Conservation (phyloP, 2,113 vertebrate genomes). For the Litocranius walleri region DNA sequence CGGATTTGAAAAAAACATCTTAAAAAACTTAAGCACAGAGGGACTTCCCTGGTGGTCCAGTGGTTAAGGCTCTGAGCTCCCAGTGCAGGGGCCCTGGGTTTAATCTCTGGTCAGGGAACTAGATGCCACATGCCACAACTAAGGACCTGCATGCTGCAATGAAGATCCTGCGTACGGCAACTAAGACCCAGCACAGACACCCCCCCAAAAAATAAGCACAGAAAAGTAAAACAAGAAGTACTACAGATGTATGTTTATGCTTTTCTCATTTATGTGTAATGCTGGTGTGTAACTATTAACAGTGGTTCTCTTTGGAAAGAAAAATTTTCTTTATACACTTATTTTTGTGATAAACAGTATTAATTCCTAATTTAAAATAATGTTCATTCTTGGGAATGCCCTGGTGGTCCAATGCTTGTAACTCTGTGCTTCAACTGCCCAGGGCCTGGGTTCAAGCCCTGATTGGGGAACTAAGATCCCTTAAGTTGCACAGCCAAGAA, state of each 20-base stretch:
- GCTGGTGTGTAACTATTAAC: not conserved
- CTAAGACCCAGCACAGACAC: not conserved
- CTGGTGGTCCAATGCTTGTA: not conserved
- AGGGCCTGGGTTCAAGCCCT: not conserved
- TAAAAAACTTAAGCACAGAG: not conserved
- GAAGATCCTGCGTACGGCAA: not conserved
- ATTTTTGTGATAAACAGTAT: not conserved
- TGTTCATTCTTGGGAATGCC: not conserved
- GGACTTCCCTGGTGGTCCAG: not conserved
- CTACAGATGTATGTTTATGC: not conserved
- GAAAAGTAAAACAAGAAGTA: conserved; percentile 24
- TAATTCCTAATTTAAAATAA: conserved; percentile 27
- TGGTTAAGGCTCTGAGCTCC: not conserved
- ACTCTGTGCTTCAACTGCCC: not conserved
- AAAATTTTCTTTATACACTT: not conserved
- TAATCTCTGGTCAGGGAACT: not conserved
- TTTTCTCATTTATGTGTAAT: not conserved
- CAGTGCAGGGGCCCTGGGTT: not conserved
- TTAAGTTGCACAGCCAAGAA: not conserved
- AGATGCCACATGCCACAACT: not conserved
- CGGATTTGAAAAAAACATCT: not conserved
- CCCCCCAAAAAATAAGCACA: not conserved
- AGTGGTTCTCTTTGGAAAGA: not conserved
- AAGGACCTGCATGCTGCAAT: not conserved
- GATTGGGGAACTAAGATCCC: not conserved